Evolutionary conservation across 2,888 invertebrate species (phyloP), one percentile per base, ranked within the genome.

Genomic region (Machimus atricapillus): DNA sequence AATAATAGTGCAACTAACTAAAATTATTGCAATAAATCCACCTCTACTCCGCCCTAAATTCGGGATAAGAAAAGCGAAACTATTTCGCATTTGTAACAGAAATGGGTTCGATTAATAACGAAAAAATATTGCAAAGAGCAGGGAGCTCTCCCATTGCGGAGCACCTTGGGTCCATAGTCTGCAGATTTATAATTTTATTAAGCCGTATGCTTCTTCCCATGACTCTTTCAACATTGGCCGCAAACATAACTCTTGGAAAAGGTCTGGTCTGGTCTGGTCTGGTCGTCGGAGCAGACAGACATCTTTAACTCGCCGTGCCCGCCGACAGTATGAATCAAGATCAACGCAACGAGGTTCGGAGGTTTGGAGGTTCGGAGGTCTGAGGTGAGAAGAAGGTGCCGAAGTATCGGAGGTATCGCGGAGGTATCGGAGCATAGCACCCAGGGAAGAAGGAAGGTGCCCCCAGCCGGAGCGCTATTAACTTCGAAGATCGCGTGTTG

Each of bases 401-500:
- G 34, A 34, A 2, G 6, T 12, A 37, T 27, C 66, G 85, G 40
- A 31, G 73, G 73, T 66, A 74, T 16, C 43, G 43, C 43, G 43
- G 43, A 74, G 76, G 27, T 40, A 34, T 19, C 76, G 5, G 43
- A 74, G 58, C 73, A 56, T n/a, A 37, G 31, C 56, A 85, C 73
- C 73, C 43, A 74, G 27, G 31, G 40, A 43, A 73, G 37, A 40
- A 73, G 37, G 43, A 74, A 56, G 58, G 19, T 37, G 52, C 27
- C 52, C 81, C 37, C 31, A 81, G 73, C 66, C 40, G 31, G 43
- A 74, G 2, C 37, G 83, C 83, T 37, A 74, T 85, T 85, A 85
- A 85, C 74, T 85, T 8, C 4, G 85, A 74, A 74, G 85, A 85
- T 85, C 85, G 85, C 85, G 85, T 74, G 85, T 85, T 85, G 85